phyloP scores from a whole-genome alignment of 2,888 invertebrate genomes.

The Phasia obesa region DNA sequence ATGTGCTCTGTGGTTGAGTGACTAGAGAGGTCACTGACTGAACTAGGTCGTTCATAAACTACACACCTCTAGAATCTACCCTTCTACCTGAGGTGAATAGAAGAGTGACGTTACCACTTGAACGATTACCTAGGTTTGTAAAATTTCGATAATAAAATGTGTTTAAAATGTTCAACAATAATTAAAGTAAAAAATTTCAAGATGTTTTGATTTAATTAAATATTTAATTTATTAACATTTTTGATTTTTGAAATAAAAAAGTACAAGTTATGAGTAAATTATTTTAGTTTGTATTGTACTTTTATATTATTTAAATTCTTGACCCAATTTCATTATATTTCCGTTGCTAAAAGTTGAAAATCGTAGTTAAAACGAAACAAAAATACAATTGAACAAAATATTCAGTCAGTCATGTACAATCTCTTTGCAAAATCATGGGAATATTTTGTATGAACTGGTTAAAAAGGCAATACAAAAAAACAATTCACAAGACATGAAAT shows the following conservation, averaged over 20 bases:
- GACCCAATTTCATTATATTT: slow-evolving; percentile 59
- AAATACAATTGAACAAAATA: neutral
- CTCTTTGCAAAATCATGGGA: slow-evolving; percentile 16
- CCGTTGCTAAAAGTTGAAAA: slow-evolving; percentile 44
- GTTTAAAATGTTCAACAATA: too few species aligned
- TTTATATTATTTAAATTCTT: slow-evolving; percentile 48
- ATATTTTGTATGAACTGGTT: neutral
- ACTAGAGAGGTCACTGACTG: too few species aligned
- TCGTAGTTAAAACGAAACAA: slow-evolving; percentile 10
- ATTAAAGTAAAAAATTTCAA: too few species aligned
- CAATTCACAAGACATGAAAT: neutral
- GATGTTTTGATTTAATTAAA: too few species aligned
- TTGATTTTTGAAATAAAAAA: neutral
- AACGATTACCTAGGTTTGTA: too few species aligned
- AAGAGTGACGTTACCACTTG: too few species aligned
- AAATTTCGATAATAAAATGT: too few species aligned
- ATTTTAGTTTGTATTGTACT: neutral
- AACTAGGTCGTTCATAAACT: too few species aligned
- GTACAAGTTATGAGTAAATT: slow-evolving; percentile 15
- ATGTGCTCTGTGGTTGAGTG: too few species aligned
- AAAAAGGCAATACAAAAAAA: neutral
- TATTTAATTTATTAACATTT: neutral
- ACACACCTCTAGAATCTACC: too few species aligned
- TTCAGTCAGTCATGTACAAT: slow-evolving; percentile 29
- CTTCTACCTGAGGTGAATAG: too few species aligned